These are phyloP conservation scores for Pseudopodoces humilis DNA, from an alignment of 2,113 vertebrate species.

Conservation along the genomic window DNA sequence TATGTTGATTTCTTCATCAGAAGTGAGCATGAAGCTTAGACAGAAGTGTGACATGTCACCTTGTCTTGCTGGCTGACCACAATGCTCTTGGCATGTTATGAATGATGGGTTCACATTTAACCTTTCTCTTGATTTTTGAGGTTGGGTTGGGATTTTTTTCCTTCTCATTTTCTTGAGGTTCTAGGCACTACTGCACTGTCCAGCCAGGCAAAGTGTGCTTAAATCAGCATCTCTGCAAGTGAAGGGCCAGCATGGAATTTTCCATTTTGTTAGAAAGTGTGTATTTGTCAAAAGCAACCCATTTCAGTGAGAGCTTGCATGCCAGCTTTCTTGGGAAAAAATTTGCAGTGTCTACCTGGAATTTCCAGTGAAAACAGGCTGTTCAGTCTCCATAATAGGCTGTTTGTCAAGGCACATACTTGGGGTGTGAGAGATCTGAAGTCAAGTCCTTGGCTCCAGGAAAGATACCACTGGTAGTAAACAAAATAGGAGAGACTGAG, in stretches of 20 bases:
- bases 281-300: background rate
- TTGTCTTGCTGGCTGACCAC: background rate
- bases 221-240: background rate
- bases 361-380: slow-evolving; percentile 36
- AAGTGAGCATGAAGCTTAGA: background rate
- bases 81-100: background rate
- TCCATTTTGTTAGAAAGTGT: slow-evolving; percentile 33
- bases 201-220: background rate
- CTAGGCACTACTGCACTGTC: background rate
- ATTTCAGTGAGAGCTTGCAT: background rate
- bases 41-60: background rate
- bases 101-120: background rate
- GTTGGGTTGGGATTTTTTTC: background rate
- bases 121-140: background rate
- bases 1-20: background rate
- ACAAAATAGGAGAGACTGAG: background rate
- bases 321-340: background rate
- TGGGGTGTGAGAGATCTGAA: background rate
- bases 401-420: background rate
- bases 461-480: background rate
- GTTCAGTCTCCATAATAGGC: background rate
- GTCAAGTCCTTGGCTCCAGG: background rate
- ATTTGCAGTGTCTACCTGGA: background rate
- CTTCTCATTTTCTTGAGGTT: background rate
- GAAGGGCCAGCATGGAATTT: background rate